phyloP scores from a whole-genome alignment of 2,797 vertebrate genomes.

The Perodicticus potto region DNA sequence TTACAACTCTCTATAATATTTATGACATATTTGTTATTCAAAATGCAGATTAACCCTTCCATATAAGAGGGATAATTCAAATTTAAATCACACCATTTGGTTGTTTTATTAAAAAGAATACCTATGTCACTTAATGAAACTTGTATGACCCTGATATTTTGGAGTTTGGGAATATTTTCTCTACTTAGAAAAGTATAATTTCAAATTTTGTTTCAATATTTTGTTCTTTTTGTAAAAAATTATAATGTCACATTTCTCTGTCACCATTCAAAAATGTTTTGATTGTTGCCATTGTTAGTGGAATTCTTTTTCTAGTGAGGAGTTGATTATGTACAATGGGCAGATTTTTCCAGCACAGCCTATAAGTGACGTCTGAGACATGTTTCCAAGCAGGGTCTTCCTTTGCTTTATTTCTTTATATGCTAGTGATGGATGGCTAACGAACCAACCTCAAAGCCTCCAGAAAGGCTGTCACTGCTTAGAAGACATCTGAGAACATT shows the following conservation, averaged over 20 bases:
- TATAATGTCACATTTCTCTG: background rate
- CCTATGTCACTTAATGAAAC: background rate
- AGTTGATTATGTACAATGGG: background rate
- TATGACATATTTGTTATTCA: slow-evolving; percentile 16
- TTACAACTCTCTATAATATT: background rate
- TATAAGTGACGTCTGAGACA: background rate
- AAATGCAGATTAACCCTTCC: background rate
- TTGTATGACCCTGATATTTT: background rate
- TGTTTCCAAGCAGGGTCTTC: background rate
- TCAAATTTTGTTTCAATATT: slow-evolving; percentile 12
- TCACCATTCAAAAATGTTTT: background rate
- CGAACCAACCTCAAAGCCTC: background rate
- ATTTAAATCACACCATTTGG: background rate
- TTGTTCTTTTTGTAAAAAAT: background rate
- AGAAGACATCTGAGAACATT: background rate
- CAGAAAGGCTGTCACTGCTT: background rate
- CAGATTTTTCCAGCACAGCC: background rate
- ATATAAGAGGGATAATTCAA: background rate
- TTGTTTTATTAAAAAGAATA: background rate
- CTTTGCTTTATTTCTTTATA: background rate
- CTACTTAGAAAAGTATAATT: background rate
- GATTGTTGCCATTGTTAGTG: background rate
- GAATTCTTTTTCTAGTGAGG: background rate
- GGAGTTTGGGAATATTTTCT: background rate
- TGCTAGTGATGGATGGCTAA: background rate